phyloP scores from a whole-genome alignment of 2,113 vertebrate genomes.

The Glaucidium brasilianum region DNA sequence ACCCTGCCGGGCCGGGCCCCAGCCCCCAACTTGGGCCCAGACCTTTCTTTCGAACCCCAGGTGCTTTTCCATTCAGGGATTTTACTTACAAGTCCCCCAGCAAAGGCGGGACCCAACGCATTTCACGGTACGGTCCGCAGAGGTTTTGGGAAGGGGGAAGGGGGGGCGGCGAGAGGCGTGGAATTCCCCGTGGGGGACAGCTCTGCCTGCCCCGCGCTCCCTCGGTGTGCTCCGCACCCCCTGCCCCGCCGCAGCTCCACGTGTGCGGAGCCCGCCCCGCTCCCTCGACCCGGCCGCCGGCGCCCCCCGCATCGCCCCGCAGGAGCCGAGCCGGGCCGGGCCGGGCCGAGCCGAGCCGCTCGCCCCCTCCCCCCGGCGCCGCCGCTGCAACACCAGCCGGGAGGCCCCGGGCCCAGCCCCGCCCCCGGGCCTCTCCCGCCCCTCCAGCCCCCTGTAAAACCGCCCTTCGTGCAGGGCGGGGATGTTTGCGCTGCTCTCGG shows the following conservation, averaged over 20 bases:
- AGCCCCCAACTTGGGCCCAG: background rate
- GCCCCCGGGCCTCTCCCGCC: background rate
- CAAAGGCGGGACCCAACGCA: background rate
- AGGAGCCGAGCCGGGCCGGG: too few relatives aligned
- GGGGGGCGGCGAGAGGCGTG: rapidly evolving
- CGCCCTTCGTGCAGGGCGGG: background rate
- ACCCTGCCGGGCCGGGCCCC: too few relatives aligned
- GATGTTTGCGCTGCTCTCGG: rapidly evolving
- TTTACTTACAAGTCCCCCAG: background rate
- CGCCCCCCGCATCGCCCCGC: background rate
- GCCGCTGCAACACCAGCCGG: too few relatives aligned
- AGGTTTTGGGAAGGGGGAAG: rapidly evolving
- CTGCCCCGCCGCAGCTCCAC: background rate
- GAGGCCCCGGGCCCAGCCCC: background rate
- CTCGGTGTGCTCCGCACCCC: rapidly evolving
- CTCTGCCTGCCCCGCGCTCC: too few relatives aligned
- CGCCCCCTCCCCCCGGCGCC: background rate
- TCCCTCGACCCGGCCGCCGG: background rate
- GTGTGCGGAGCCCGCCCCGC: too few relatives aligned
- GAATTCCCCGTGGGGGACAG: rapidly evolving
- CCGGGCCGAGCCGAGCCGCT: too few relatives aligned
- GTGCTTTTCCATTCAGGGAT: rapidly evolving
- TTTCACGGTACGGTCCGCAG: rapidly evolving
- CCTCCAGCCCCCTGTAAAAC: background rate
- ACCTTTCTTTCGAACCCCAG: background rate